Conservation (phyloP, 2,113 vertebrate genomes). For the Campylomormyrus tamandua region DNA sequence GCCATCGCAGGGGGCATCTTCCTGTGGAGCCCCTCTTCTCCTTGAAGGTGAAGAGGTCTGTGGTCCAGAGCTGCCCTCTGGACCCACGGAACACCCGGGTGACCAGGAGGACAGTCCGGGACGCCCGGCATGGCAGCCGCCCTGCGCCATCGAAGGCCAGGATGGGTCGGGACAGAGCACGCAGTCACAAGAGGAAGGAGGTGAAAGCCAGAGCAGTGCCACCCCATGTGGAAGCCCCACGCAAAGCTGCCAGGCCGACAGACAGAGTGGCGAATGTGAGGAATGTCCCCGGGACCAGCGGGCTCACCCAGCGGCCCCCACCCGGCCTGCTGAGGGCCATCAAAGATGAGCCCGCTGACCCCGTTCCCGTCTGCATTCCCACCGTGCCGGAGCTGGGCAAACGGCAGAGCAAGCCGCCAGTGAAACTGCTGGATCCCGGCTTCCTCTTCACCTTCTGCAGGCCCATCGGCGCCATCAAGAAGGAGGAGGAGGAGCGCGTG, state of each 20-base stretch:
- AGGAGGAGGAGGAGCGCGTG: slow-evolving; percentile 61
- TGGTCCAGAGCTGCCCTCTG: slow-evolving; percentile 26
- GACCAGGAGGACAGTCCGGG: slow-evolving; percentile 31
- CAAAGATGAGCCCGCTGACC: slow-evolving; percentile 65
- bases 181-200: slow-evolving; percentile 17
- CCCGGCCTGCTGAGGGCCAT: slow-evolving; percentile 60
- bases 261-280: slow-evolving; percentile 15
- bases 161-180: slow-evolving; percentile 17
- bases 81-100: slow-evolving; percentile 21
- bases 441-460: slow-evolving; percentile 67
- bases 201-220: slow-evolving; percentile 17
- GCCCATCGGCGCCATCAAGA: slow-evolving; percentile 54
- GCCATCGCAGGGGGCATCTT: not conserved
- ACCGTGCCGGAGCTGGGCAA: slow-evolving; percentile 58
- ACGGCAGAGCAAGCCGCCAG: slow-evolving; percentile 67
- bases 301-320: slow-evolving; percentile 37
- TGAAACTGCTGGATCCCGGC: slow-evolving; percentile 67
- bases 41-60: slow-evolving; percentile 21
- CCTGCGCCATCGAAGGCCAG: slow-evolving; percentile 40
- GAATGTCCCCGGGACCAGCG: slow-evolving; percentile 14
- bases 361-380: slow-evolving; percentile 47
- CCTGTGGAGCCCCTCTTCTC: not conserved
- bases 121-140: slow-evolving; percentile 48
- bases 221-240: slow-evolving; percentile 21
- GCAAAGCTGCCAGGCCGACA: slow-evolving; percentile 27